Base-by-base conservation (phyloP, 1,140 invertebrate genomes). In the Tetragnatha versicolor region DNA sequence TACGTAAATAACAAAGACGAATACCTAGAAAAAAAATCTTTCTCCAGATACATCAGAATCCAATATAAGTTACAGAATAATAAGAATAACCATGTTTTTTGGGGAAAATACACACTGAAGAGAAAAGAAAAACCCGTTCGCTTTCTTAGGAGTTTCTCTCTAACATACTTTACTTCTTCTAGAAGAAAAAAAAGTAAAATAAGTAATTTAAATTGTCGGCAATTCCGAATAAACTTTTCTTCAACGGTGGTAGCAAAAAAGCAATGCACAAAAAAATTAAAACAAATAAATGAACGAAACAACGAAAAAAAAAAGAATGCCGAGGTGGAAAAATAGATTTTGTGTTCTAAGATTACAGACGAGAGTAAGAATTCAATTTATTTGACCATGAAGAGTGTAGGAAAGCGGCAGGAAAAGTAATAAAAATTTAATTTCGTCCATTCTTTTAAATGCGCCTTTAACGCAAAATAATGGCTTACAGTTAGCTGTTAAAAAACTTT, bases 151-250 rank as follows among this genome's bases (percentile, higher is more conserved):
- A 42, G n/a, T n/a, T n/a, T 9, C 39, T 42, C 33, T 60, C 20
- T 27, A 27, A 1, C 14, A 31, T 60, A 31, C 25, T 60, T 60
- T 60, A 60, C 55, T 14, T 31, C 55, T 53, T 20, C 9, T 12
- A 53, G n/a, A 45, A 42, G 45, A 65, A 70, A 69, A 20, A 47
- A 53, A 25, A 53, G 22, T 53, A 47, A 14, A 68, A 68, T 22
- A 72, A 73, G 35, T 73, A 73, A 73, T 73, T 73, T 73, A 73
- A 73, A 73, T 27, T 60, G 69, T 73, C 69, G 51, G 25, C 51
- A 60, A 47, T 60, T 60, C 47, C 51, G 53, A 73, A 73, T 60
- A 60, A 55, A 37, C 47, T 73, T 73, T 68, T 35, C 66, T 53
- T 53, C 53, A n/a, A 4, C 29, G 31, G 31, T 31, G n/a, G n/a